Evolutionary conservation across 2,113 vertebrate genomes (phyloP).

Genomic region (Catharus fuscescens): DNA sequence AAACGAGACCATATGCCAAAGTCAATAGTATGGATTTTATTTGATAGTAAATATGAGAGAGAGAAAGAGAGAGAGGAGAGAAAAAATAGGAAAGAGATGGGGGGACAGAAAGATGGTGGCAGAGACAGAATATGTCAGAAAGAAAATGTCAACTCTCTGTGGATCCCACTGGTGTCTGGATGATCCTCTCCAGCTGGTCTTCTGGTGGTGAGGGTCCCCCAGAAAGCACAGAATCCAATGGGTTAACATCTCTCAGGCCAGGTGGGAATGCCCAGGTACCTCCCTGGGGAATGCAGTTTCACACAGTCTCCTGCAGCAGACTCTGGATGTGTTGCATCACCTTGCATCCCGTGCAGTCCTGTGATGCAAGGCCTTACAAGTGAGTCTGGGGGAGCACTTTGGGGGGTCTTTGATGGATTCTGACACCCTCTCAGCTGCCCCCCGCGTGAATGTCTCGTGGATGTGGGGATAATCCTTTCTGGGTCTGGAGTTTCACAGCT

Average conservation of each 20-base stretch:
- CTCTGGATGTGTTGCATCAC: not conserved
- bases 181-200: not conserved
- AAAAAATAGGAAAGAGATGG: not conserved
- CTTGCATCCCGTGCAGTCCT: not conserved
- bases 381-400: not conserved
- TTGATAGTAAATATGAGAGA: not conserved
- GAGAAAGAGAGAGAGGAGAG: too few relatives aligned
- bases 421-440: not conserved
- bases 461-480: not conserved
- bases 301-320: not conserved
- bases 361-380: not conserved
- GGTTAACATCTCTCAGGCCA: not conserved
- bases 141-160: not conserved
- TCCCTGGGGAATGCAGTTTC: not conserved
- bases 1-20: not conserved
- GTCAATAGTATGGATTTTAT: not conserved
- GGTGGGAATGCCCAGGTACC: not conserved
- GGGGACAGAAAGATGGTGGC: not conserved
- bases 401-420: not conserved
- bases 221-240: rapidly evolving
- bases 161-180: not conserved
- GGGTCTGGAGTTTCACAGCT: not conserved
- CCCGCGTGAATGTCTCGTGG: rapidly evolving
- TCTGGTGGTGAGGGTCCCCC: not conserved
- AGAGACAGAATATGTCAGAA: not conserved